These are phyloP conservation scores for Drosophila pandora DNA, from an alignment of 1,140 invertebrate species.

Conservation along the genomic window DNA sequence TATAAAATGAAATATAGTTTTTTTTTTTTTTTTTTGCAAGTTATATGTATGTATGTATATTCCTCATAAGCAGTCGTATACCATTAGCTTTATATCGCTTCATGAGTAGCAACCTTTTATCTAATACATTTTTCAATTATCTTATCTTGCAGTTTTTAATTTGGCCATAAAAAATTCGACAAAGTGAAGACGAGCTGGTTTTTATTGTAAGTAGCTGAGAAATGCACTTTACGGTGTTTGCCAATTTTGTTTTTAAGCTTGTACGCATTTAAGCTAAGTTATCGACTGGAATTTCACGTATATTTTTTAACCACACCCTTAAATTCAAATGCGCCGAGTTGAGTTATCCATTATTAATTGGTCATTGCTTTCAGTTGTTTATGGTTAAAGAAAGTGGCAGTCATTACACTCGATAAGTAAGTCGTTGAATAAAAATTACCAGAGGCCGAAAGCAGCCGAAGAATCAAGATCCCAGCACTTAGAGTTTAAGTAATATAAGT, in stretches of 20 bases:
- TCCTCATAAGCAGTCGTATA: too few species aligned
- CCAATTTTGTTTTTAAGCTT: conserved; percentile 18
- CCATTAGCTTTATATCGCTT: background rate
- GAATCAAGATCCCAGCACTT: too few species aligned
- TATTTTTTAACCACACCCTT: conserved; percentile 17
- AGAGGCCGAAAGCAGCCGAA: too few species aligned
- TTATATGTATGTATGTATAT: too few species aligned
- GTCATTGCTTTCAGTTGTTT: conserved; percentile 40
- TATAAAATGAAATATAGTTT: background rate
- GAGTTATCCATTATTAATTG: conserved; percentile 34
- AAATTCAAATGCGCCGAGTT: conserved; percentile 6
- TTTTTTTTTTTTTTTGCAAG: conserved; percentile 9
- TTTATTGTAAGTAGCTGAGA: conserved; percentile 49
- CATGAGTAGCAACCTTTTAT: conserved; percentile 8
- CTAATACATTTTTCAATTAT: conserved; percentile 24
- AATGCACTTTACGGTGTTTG: conserved; percentile 6
- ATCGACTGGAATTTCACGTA: conserved; percentile 22
- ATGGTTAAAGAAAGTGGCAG: conserved; percentile 42
- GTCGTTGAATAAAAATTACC: background rate
- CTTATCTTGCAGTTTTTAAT: conserved; percentile 39
- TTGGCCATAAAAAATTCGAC: conserved; percentile 15
- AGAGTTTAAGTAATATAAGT: too few species aligned
- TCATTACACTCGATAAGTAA: background rate
- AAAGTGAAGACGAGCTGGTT: conserved; percentile 32
- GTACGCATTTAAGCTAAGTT: too few species aligned